phyloP scores from a whole-genome alignment of 2,113 vertebrate species.

The Corythoichthys intestinalis region DNA sequence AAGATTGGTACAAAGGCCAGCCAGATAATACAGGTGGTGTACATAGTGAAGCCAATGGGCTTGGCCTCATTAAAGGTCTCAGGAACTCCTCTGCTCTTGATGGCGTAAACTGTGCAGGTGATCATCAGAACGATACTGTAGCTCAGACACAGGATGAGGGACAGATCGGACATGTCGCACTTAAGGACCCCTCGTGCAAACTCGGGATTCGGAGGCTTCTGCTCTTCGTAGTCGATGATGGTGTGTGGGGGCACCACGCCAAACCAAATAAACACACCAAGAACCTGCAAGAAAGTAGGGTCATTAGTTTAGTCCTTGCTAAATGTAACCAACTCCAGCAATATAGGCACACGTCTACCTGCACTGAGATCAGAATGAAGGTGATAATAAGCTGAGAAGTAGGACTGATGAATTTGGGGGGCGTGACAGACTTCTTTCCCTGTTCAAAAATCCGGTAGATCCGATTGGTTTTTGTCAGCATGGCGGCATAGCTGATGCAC shows the following conservation, averaged over 20 bases:
- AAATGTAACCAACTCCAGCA: not conserved
- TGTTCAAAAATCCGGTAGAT: constrained; percentile 86
- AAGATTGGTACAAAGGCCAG: constrained; percentile 90
- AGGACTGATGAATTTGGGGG: constrained; percentile 83
- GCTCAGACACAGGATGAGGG: constrained; percentile 81
- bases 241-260: constrained; percentile 79
- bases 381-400: constrained; percentile 83
- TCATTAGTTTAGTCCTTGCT: not conserved
- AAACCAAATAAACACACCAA: constrained; percentile 81
- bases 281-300: constrained; percentile 49
- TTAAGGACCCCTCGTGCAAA: constrained; percentile 83
- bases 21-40: constrained; percentile 88
- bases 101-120: constrained; percentile 85
- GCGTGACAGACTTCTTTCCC: constrained; percentile 79
- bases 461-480: constrained; percentile 84
- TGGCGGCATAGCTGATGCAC: constrained; percentile 77
- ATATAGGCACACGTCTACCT: constrained; percentile 36
- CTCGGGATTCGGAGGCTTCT: constrained; percentile 81
- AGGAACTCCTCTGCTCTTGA: constrained; percentile 85
- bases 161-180: constrained; percentile 89
- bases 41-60: constrained; percentile 88
- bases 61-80: constrained; percentile 93
- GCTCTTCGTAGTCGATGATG: constrained; percentile 85
- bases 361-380: constrained; percentile 74
- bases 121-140: constrained; percentile 88